Base-by-base conservation (phyloP, 1,140 invertebrate genomes). In the Drosophila eugracilis region DNA sequence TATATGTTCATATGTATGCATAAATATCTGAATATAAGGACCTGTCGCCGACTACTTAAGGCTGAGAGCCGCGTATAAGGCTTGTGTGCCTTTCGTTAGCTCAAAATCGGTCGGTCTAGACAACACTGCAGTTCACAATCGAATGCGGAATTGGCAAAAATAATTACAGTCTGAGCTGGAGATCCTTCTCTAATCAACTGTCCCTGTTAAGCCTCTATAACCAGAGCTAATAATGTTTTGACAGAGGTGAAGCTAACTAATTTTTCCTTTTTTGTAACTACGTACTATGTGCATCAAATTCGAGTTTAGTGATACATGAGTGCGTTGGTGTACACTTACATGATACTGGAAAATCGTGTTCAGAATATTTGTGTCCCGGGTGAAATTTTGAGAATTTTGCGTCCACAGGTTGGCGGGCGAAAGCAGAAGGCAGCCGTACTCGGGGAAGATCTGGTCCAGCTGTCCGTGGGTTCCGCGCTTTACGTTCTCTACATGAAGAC, bases 351-450 rank as follows among this genome's bases (percentile, higher is more conserved):
- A 96, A 60, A 97, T 94, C 1, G 96, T 97, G 49, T 93, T 94
- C 39, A 97, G 92, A 69, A 97, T 94, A 86, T 96, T 95, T 12
- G 94, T 93, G 90, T 98, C 97, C 57, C 95, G 92, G 32, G 95
- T 94, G 88, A 97, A 97, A 22, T 94, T 92, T 76, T 95, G 94
- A 5, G 95, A 92, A 91, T 97, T 96, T 88, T 96, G 95, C 62
- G 96, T 94, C 98, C 98, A 99, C 22, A 99, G 93, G 92, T 98
- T 98, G 0, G 97, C 97, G 0, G 98, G 98, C 3, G 98, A 99
- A 0, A 99, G 91, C n/a, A 98, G 92, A 0, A 99, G 93, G 91
- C 98, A 99, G 90, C 95, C 96, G 90, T 97, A 98, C 90, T 98
- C 96, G 0, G 98, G 98, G 22, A 98, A 92, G 59, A 96, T 92